Conservation (phyloP, 1,140 invertebrate genomes). For the Lepidurus couesii region DNA sequence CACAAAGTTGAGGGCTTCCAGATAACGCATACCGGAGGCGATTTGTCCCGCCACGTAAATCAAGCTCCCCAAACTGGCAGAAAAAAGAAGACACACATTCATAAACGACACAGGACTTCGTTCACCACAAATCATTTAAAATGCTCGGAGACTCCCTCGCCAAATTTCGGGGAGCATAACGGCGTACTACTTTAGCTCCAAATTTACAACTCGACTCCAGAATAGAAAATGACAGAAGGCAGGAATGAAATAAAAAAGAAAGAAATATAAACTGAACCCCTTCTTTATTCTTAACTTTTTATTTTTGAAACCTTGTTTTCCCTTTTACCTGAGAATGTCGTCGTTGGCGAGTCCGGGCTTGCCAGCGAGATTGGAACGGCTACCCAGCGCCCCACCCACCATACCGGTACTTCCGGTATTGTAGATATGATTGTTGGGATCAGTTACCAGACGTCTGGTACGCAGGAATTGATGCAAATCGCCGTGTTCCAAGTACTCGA, state of each 20-base stretch:
- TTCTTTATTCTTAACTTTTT: no score
- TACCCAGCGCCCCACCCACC: not conserved
- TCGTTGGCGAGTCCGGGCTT: not conserved
- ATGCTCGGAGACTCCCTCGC: not conserved
- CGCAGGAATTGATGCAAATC: constrained; percentile 82
- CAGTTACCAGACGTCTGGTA: constrained; percentile 44
- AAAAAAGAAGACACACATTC: constrained; percentile 20
- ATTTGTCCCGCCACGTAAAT: constrained; percentile 79
- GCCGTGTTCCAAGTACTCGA: constrained; percentile 85
- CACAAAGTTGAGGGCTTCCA: constrained; percentile 73
- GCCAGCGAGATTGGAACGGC: not conserved
- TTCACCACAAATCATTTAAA: constrained; percentile 20
- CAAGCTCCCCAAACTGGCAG: constrained; percentile 65
- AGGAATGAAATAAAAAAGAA: no score
- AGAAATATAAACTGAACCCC: no score
- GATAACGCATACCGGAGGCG: constrained; percentile 77
- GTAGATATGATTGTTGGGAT: constrained; percentile 35
- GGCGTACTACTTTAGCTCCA: not conserved
- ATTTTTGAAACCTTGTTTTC: not conserved
- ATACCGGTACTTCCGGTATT: constrained; percentile 26
- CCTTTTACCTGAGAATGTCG: constrained; percentile 14
- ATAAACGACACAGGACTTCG: not conserved
- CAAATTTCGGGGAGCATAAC: not conserved
- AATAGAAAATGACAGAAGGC: not conserved
- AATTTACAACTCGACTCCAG: constrained; percentile 7